Evolutionary conservation across 2,888 invertebrate species (phyloP).

Genomic region (Rugalucina vietnamica): DNA sequence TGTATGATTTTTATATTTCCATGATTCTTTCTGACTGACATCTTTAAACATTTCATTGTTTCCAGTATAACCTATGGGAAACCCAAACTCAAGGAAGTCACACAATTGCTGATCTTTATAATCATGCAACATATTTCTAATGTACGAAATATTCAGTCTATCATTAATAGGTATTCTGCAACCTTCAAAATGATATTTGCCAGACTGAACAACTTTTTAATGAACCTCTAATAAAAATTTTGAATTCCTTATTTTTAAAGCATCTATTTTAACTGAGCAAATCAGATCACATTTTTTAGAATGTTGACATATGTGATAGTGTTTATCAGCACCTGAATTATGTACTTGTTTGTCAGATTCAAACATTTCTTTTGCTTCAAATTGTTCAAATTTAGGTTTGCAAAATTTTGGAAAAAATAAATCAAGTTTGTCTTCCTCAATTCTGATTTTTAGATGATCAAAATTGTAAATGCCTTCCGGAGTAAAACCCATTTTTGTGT

Average conservation of each 20-base stretch:
- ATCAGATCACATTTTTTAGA: neutral
- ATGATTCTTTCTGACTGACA: neutral
- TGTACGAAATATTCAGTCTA: neutral
- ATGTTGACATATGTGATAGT: neutral
- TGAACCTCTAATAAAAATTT: neutral
- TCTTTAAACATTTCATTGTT: neutral
- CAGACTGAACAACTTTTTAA: neutral
- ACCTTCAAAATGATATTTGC: neutral
- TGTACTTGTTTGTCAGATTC: no score
- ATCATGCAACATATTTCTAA: neutral
- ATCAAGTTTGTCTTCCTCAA: neutral
- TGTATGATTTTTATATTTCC: neutral
- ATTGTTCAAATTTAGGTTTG: neutral
- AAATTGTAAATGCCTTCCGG: no score
- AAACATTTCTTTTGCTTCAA: no score
- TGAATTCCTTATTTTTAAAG: neutral
- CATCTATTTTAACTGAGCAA: neutral
- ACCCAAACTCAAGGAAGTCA: neutral
- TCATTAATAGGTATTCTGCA: neutral
- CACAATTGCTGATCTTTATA: neutral
- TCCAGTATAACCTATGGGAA: neutral
- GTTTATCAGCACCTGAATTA: neutral
- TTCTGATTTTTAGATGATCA: neutral
- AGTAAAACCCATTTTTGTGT: neutral
- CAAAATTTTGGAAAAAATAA: neutral